Base-by-base conservation (phyloP, 1,140 invertebrate genomes). In the Saccostrea glomerata region DNA sequence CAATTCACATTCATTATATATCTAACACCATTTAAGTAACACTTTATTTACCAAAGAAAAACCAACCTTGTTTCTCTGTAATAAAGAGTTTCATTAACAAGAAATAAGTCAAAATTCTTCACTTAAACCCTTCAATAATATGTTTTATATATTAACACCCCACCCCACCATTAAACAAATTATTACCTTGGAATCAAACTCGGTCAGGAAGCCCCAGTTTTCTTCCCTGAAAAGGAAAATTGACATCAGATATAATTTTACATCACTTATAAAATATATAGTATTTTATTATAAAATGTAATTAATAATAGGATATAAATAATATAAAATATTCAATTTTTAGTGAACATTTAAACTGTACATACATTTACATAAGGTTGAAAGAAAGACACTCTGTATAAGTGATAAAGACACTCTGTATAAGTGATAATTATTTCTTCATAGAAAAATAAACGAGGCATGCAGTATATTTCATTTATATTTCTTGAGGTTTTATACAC, bases 181-280 rank as follows among this genome's bases (percentile, higher is more conserved):
- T 63, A 20, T 88, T 87, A 93, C 93, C 93, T 93, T 93, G 11
- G 91, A 60, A 63, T 94, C 93, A 86, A 91, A 93, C 23, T 92
- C 90, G 70, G 93, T 90, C n/a, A 93, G 66, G 77, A 93, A 94
- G 20, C 92, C 92, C 93, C 93, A 94, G 86, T 93, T 91, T 30
- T 90, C 89, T 66, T 91, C 89, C 93, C 93, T 93, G 87, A 30
- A 89, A 87, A 86, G 66, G 40, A 56, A 30, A 85, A 9, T 17
- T 11, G 20, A 54, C 36, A 47, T 83, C 6, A 47, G 6, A 47
- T 7, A 7, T 47, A 47, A 47, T 47, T 47, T 47, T 47, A 47
- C 40, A 6, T 47, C 40, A 47, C 40, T 3, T 47, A 47, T 2
- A 6, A 47, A 47, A 3, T 47, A 47, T 47, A 9, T 47, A 7